Evolutionary conservation across 2,888 invertebrate species (phyloP).

Genomic region (Ecdyonurus torrentis): DNA sequence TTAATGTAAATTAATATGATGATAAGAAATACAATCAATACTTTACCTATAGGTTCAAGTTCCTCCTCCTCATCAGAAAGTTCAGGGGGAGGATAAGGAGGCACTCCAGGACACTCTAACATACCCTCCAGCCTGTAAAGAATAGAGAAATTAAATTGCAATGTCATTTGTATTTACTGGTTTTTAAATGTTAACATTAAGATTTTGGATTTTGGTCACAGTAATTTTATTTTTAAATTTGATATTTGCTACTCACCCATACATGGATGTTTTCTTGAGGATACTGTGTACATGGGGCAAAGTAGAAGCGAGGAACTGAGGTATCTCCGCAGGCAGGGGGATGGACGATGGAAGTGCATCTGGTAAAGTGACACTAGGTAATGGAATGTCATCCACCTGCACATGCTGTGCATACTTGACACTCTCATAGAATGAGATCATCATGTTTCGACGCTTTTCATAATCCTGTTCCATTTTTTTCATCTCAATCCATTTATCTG

Average conservation of each 20-base stretch:
- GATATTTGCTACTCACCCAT: conserved; percentile 25
- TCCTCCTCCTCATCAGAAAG: conserved; percentile 45
- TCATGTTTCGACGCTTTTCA: conserved; percentile 68
- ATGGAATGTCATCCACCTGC: conserved; percentile 83
- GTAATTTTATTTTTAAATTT: background rate
- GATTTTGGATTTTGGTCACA: too few species aligned
- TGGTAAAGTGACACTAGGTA: conserved; percentile 40
- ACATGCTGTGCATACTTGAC: conserved; percentile 73
- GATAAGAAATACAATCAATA: background rate
- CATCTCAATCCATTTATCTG: conserved; percentile 84
- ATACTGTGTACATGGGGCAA: conserved; percentile 43
- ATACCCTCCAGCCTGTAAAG: too few species aligned
- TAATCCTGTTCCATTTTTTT: conserved; percentile 83
- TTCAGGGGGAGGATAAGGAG: conserved; percentile 68
- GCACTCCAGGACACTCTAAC: conserved; percentile 49
- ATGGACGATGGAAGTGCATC: conserved; percentile 29
- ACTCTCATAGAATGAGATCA: conserved; percentile 87
- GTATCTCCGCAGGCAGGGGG: conserved; percentile 28
- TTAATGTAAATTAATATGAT: background rate
- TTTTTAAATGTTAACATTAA: too few species aligned
- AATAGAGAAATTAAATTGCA: too few species aligned
- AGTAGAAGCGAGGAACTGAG: conserved; percentile 7
- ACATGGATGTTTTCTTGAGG: conserved; percentile 53
- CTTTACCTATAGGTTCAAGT: background rate
- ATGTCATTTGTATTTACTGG: too few species aligned